Evolutionary conservation across 1,140 invertebrate species (phyloP), one percentile per base, ranked within the genome.

Genomic region (Sipha flava): DNA sequence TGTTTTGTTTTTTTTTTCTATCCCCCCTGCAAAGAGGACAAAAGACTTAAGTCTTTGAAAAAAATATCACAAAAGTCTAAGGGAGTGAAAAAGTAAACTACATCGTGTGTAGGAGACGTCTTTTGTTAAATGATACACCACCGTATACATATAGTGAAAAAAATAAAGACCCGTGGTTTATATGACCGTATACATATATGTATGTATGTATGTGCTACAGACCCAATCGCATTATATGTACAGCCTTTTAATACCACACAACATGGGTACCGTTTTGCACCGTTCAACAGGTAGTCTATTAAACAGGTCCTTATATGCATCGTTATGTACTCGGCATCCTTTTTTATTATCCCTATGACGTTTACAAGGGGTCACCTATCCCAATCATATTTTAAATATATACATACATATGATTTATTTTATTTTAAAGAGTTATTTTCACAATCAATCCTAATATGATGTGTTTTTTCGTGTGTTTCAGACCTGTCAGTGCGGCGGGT

Each of bases 401-500:
- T 9, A n/a, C 4, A 40, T 40, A 10, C 37, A 7, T 31, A 29
- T 9, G 5, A 16, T 6, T 21, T 16, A 31, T 62, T 18, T 5
- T 62, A 34, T 9, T 64, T 37, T 6, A 16, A 40, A 45, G 9
- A 9, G 23, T 68, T 68, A 29, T 68, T 45, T 45, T 68, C 16
- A 68, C 16, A 7, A 2, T 0, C 6, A 4, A 16, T 66, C n/a
- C 6, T 59, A 16, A 5, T 31, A 18, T 9, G 21, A 18, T 29
- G 1, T 26, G 5, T 68, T n/a, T 57, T 10, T 52, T 2, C 47
- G 10, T 57, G 40, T 59, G 31, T 77, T 77, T 40, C 52, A 77
- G 73, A 77, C 73, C 73, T 77, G 73, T 77, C 73, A 59, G 73
- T 77, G 23, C 73, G 73, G 73, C 73, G 73, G 14, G 73, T 59